Evolutionary conservation across 2,888 invertebrate genomes (phyloP), one percentile per base, ranked within the genome.

Genomic region (Iselma pallidipennis): DNA sequence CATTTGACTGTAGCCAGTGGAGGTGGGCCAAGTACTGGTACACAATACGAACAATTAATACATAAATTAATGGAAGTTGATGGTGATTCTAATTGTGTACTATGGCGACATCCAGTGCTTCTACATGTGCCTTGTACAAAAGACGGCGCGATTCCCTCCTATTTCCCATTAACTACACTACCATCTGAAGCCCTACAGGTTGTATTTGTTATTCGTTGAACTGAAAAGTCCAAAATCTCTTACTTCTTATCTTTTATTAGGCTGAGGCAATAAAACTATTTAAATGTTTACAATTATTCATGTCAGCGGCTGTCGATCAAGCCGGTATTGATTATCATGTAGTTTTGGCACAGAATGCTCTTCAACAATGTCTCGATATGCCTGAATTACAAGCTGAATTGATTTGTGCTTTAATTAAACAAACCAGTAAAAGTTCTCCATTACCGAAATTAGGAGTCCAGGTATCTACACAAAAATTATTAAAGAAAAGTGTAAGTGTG

Each of bases 241-340:
- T 28, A 6, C 10, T 53, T 55, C 48, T 49, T 33, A 45, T 33
- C 56, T 51, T 59, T 61, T 75, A 71, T 21, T 61, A 81, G 81
- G 88, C 90, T 2, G 96, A 96, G 83, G 96, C 96, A 60, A 87
- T 96, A 71, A 96, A 97, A 82, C 84, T 97, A 66, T 97, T 96
- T 79, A 96, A 96, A 94, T 95, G 96, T 81, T 92, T 95, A 70
- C 95, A 97, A 79, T 87, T 98, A 69, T 98, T 98, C 84, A 95
- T 95, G 89, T 96, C 95, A 2, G 96, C 97, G 67, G 91, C 94
- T 49, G 93, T 98, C 71, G 96, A 97, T 83, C 94, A 94, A 77
- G 93, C 96, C 57, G 95, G 96, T 77, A 94, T 98, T 74, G 98
- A 98, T 84, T 96, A 97, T 83, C 98, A 98, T 83, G 96, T 98